Percentiles rank a stretch among this genome's conserved stretches.
Conservation (phyloP, 2,797 vertebrate genomes). For the Mareca strepera region DNA sequence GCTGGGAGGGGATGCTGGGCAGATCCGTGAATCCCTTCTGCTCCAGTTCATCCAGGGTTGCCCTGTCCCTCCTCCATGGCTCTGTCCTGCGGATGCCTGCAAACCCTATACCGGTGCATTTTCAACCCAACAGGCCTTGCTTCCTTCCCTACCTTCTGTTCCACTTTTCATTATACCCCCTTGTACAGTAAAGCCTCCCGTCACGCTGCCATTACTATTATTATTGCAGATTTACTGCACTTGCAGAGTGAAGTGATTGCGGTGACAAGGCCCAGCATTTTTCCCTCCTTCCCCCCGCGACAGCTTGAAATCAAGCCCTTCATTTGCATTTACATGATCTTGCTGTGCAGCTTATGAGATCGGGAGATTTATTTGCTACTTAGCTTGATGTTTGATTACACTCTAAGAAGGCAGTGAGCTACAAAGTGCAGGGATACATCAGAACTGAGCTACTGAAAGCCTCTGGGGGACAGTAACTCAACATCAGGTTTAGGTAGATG, state of each 20-base stretch:
- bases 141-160: constrained; percentile 55
- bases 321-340: constrained; percentile 99
- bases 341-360: constrained; percentile 90
- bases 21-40: neutral
- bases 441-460: constrained; percentile 59
- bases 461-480: constrained; percentile 78
- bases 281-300: constrained; percentile 80
- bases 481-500: constrained; percentile 72
- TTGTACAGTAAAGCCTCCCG: constrained; percentile 64
- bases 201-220: constrained; percentile 66
- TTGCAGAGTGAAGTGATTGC: constrained; percentile 84
- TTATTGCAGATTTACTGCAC: constrained; percentile 76
- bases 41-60: neutral
- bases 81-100: neutral
- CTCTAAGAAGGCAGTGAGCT: constrained; percentile 75
- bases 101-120: neutral
- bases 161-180: constrained; percentile 53
- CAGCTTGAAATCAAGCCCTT: constrained; percentile 92
- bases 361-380: constrained; percentile 94
- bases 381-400: constrained; percentile 93
- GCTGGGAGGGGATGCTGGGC: neutral
- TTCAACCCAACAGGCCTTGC: neutral
- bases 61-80: neutral
- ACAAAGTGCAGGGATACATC: constrained; percentile 68
- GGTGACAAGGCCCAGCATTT: constrained; percentile 68